These are phyloP conservation scores for Peromyscus maniculatus DNA, from an alignment of 2,113 vertebrate genomes.

Conservation along the genomic window DNA sequence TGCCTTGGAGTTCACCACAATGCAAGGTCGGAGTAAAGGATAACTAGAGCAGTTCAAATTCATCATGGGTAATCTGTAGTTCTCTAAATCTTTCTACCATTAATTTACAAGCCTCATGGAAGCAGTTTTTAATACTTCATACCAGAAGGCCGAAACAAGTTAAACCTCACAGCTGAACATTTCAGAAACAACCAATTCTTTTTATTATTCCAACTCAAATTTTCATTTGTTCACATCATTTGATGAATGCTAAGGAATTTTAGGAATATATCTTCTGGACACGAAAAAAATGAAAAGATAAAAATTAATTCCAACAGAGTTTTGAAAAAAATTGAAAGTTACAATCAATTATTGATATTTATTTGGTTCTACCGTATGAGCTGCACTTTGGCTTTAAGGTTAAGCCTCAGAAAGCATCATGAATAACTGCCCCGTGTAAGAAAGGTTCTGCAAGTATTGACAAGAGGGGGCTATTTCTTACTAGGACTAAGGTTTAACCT, in stretches of 20 bases:
- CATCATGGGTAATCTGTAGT: neutral
- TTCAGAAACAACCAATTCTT: neutral
- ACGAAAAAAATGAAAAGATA: slow-evolving; percentile 61
- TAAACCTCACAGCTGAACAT: neutral
- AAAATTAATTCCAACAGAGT: slow-evolving; percentile 70
- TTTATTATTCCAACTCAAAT: neutral
- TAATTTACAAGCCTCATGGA: slow-evolving; percentile 35
- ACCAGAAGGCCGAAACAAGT: neutral
- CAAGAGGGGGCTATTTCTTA: neutral
- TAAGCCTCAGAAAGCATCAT: neutral
- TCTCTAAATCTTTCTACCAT: slow-evolving; percentile 12
- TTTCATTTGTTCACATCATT: slow-evolving; percentile 43
- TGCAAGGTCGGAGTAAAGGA: neutral
- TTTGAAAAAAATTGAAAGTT: slow-evolving; percentile 24
- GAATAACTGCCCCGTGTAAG: neutral
- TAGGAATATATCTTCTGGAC: slow-evolving; percentile 54
- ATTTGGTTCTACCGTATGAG: neutral
- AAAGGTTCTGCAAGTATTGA: neutral
- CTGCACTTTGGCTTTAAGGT: neutral
- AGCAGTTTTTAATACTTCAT: neutral
- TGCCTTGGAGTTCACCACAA: slow-evolving; percentile 18
- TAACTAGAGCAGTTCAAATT: neutral
- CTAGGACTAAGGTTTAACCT: neutral
- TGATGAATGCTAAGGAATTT: slow-evolving; percentile 17
- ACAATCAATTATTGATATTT: neutral